Conservation (phyloP, 2,888 invertebrate species). For the Sesamia inferens region DNA sequence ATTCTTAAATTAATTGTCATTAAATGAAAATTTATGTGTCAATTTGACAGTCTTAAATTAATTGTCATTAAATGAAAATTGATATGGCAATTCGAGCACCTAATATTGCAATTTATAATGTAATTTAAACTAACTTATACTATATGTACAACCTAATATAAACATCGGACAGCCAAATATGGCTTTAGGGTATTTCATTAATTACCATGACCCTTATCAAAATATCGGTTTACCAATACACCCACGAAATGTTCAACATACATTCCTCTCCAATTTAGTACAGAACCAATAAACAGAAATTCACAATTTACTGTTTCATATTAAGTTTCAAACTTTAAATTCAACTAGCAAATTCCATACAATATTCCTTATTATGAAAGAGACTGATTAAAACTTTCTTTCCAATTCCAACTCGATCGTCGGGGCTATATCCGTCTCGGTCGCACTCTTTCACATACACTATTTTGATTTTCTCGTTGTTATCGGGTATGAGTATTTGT, state of each 20-base stretch:
- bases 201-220: constrained; percentile 51
- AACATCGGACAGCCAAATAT: constrained; percentile 32
- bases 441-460: constrained; percentile 80
- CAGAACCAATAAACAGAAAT: constrained; percentile 16
- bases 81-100: not conserved
- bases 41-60: constrained; percentile 4
- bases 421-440: constrained; percentile 75
- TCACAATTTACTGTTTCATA: constrained; percentile 4
- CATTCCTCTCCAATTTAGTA: constrained; percentile 24
- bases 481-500: constrained; percentile 75
- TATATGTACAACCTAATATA: constrained; percentile 40
- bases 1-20: constrained; percentile 1
- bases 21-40: not conserved
- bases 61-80: not conserved
- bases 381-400: constrained; percentile 79
- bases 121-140: constrained; percentile 14
- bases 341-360: constrained; percentile 73
- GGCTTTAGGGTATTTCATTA: constrained; percentile 51
- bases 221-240: constrained; percentile 34
- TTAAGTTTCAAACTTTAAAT: constrained; percentile 22
- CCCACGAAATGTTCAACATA: constrained; percentile 1
- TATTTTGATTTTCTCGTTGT: constrained; percentile 75
- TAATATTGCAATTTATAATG: constrained; percentile 20
- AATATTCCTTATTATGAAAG: constrained; percentile 82
- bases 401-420: constrained; percentile 75